Base-by-base conservation (phyloP, 2,888 invertebrate genomes). In the Listrodromus nycthemerus region DNA sequence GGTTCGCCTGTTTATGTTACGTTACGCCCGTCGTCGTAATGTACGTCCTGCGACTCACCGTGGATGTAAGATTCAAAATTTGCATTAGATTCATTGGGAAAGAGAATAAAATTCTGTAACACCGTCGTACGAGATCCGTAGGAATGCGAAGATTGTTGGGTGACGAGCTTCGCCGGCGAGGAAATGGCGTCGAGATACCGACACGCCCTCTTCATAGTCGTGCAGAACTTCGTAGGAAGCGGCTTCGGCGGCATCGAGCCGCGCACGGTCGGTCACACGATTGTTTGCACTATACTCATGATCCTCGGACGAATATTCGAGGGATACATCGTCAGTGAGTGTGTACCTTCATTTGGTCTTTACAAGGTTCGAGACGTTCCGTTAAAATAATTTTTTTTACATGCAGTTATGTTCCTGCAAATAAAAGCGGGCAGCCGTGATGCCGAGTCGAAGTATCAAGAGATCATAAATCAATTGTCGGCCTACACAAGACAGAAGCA, bases 401-500 rank as follows among this genome's bases (percentile, higher is more conserved):
- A 63, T 70, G 21, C 88, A 95, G 93, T 92, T 2, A 89, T 91
- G 83, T 82, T 93, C 13, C 83, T 93, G 30, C 90, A 91, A 87
- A 90, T 92, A 19, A 89, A 88, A 41, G 86, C 86, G 16, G 87
- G 88, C 77, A 87, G 87, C 85, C 83, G 89, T 73, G 83, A 91
- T 1, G 90, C 94, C 1, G 90, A 92, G 83, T 90, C 89, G 1
- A 94, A 94, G 84, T 94, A 93, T 77, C 90, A 93, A 76, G 93
- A 93, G 82, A 90, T 94, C 7, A 90, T 94, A 70, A 92, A 93
- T 80, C 94, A 94, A 88, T 83, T 94, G 16, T 83, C 88, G 1
- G 93, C 94, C 41, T 94, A 94, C 81, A 90, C 93, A 75, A 88
- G 87, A 5, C 92, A 92, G 45, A 94, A 94, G 71, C 93, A 94